Percentiles rank a stretch among this genome's conserved stretches.
These are phyloP conservation scores for Pangasius macronema DNA, from an alignment of 2,797 vertebrate genomes.

Conservation along the genomic window DNA sequence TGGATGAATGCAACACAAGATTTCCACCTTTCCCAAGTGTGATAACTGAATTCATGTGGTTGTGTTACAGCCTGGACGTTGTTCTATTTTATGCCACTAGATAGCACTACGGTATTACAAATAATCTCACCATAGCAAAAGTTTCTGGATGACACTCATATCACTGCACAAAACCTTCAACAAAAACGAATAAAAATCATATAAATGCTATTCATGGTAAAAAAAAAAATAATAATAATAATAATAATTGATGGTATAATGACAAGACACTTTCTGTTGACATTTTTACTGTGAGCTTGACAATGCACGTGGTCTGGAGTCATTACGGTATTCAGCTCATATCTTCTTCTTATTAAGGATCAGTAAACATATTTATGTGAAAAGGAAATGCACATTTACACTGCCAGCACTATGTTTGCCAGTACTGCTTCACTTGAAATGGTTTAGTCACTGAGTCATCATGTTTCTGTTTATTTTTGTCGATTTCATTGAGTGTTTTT, in stretches of 20 bases:
- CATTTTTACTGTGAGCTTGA: not conserved
- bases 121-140: not conserved
- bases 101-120: conserved; percentile 30
- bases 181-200: not conserved
- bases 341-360: not conserved
- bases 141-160: not conserved
- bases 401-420: not conserved
- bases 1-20: not conserved
- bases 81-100: conserved; percentile 23
- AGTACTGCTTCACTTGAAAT: not conserved
- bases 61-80: not conserved
- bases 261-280: not conserved
- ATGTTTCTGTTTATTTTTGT: not conserved
- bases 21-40: not conserved
- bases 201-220: not conserved
- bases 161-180: not conserved
- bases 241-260: not conserved
- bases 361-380: not conserved
- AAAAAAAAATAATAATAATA: not conserved
- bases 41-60: not conserved
- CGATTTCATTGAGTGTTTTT: not conserved
- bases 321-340: not conserved
- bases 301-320: not conserved
- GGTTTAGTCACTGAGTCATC: not conserved
- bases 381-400: not conserved